These are phyloP conservation scores for Zosterops pallidus DNA, from an alignment of 2,113 vertebrate species.

Conservation along the genomic window DNA sequence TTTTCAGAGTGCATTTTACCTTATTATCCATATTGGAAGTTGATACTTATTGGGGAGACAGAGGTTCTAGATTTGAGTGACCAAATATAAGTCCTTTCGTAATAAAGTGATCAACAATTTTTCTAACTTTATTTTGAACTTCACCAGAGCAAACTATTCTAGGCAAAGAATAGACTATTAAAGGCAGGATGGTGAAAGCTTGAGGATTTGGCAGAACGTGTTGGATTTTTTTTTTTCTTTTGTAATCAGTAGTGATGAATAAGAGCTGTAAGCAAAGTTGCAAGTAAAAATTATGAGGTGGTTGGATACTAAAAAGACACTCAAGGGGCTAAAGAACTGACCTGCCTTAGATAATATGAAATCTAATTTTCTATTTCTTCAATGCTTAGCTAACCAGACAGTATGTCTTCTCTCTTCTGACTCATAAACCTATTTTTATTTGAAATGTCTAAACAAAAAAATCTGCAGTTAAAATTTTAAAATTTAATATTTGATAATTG, in stretches of 20 bases:
- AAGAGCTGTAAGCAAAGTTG: not conserved
- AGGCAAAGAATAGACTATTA: not conserved
- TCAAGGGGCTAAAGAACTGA: not conserved
- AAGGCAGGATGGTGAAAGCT: not conserved
- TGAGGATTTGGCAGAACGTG: not conserved
- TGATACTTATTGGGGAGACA: not conserved
- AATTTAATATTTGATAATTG: not conserved
- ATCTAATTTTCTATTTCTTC: not conserved
- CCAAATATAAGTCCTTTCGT: not conserved
- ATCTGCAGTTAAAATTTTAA: not conserved
- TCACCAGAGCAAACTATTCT: not conserved
- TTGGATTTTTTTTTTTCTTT: not conserved
- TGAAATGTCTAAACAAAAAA: not conserved
- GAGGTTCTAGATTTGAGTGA: not conserved
- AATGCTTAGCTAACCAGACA: not conserved
- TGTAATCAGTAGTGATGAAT: not conserved
- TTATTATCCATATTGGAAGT: not conserved
- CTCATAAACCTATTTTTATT: not conserved
- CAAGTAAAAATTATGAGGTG: not conserved
- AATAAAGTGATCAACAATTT: not conserved
- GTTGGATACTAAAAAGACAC: not conserved
- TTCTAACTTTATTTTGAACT: not conserved
- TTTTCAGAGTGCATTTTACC: not conserved
- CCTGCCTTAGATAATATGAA: not conserved
- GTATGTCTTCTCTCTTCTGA: not conserved